Conservation (phyloP, 2,113 vertebrate genomes). For the Gallinago jamesoni region DNA sequence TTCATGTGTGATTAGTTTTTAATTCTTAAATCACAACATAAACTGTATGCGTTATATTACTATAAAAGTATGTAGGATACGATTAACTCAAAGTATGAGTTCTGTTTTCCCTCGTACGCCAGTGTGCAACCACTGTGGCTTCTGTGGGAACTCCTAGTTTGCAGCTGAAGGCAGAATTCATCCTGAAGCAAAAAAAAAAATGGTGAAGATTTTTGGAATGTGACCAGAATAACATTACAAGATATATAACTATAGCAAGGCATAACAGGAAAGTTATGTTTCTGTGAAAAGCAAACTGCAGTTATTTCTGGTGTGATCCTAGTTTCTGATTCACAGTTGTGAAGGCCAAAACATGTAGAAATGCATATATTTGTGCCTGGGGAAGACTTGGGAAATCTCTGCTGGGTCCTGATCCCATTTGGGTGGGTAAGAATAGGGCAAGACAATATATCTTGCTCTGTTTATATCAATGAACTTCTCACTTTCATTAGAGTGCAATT, state of each 20-base stretch:
- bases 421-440: neutral
- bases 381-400: conserved; percentile 4
- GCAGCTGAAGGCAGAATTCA: conserved; percentile 41
- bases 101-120: neutral
- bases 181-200: neutral
- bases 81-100: neutral
- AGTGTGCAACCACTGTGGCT: neutral
- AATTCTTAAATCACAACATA: conserved; percentile 69
- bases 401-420: neutral
- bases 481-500: neutral
- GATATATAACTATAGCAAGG: conserved; percentile 8
- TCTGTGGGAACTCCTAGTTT: conserved; percentile 6
- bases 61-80: neutral
- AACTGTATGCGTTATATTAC: conserved; percentile 63
- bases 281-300: conserved; percentile 51
- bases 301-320: conserved; percentile 34
- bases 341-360: conserved; percentile 15
- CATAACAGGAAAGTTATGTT: conserved; percentile 37
- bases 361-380: neutral
- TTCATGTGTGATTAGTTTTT: conserved; percentile 79
- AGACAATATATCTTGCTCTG: neutral
- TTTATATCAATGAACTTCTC: neutral
- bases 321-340: conserved; percentile 14
- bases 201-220: conserved; percentile 25
- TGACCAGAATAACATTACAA: conserved; percentile 20